Conservation (phyloP, 2,888 invertebrate genomes). For the Trisateles emortualis region DNA sequence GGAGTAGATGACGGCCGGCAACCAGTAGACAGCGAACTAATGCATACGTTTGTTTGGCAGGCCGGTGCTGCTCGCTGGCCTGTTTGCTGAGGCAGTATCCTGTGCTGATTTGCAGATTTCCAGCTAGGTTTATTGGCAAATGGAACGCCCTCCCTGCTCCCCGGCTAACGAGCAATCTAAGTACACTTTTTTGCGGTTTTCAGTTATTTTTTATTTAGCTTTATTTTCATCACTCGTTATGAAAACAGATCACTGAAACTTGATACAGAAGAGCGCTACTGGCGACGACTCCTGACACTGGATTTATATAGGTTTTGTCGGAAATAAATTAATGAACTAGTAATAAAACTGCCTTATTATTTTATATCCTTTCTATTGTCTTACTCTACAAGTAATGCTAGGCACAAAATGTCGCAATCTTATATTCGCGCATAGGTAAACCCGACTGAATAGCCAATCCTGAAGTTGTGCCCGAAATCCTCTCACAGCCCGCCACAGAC, state of each 20-base stretch:
- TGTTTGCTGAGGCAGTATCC: conserved; percentile 85
- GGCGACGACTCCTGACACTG: conserved; percentile 57
- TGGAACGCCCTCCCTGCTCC: conserved; percentile 71
- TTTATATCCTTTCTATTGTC: too few relatives aligned
- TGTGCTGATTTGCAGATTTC: conserved; percentile 84
- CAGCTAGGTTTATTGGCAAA: conserved; percentile 76
- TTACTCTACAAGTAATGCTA: too few relatives aligned
- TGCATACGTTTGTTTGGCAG: conserved; percentile 83
- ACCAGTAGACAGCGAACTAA: conserved; percentile 71
- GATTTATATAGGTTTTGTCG: conserved; percentile 61
- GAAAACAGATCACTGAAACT: conserved; percentile 20
- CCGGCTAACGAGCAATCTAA: conserved; percentile 47
- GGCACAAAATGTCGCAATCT: too few relatives aligned
- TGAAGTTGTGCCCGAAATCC: too few relatives aligned
- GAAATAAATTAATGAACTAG: conserved; percentile 61
- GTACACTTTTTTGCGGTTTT: conserved; percentile 45
- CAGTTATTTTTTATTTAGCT: conserved; percentile 44
- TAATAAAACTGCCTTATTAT: conserved; percentile 26
- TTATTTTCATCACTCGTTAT: conserved; percentile 24
- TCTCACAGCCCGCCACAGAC: too few relatives aligned
- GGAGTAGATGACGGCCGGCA: conserved; percentile 52
- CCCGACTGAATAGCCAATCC: too few relatives aligned
- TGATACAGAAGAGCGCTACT: conserved; percentile 41
- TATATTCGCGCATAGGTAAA: too few relatives aligned
- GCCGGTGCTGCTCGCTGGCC: conserved; percentile 86